These are phyloP conservation scores for Zaprionus camerounensis DNA, from an alignment of 1,140 invertebrate species.

Conservation along the genomic window DNA sequence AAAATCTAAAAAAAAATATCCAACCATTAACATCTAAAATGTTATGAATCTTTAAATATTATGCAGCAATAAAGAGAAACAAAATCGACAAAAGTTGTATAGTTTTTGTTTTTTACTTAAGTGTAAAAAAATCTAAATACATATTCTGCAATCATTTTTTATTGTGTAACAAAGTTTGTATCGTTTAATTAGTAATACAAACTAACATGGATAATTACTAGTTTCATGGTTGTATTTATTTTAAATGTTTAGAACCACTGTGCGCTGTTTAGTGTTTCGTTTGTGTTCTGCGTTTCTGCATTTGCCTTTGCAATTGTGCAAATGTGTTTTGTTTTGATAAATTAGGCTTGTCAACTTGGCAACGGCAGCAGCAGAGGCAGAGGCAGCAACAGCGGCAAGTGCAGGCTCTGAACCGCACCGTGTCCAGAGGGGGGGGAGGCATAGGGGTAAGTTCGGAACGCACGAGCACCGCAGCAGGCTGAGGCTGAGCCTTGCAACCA, in stretches of 20 bases:
- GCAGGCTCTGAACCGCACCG: slow-evolving; percentile 57
- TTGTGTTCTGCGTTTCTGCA: slow-evolving; percentile 60
- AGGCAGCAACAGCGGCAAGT: slow-evolving; percentile 20
- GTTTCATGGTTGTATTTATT: background rate
- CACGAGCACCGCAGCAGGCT: slow-evolving; percentile 36
- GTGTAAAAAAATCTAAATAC: no score
- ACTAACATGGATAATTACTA: no score
- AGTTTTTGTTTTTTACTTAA: no score
- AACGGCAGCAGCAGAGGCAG: slow-evolving; percentile 41
- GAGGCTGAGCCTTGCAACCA: slow-evolving; percentile 37
- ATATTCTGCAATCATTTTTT: no score
- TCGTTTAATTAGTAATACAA: no score
- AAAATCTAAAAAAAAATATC: no score
- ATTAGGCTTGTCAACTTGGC: slow-evolving; percentile 83
- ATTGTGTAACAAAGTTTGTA: no score
- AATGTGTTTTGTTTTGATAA: slow-evolving; percentile 83
- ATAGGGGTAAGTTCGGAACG: slow-evolving; percentile 21
- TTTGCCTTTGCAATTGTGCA: slow-evolving; percentile 81
- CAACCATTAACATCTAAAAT: no score
- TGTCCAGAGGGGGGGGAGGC: slow-evolving; percentile 8
- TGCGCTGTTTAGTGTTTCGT: slow-evolving; percentile 62
- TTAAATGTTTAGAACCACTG: slow-evolving; percentile 12
- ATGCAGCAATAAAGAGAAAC: no score
- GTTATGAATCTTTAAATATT: no score
- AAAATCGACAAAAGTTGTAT: no score